Percentiles rank a stretch among this genome's conserved stretches.
Conservation (phyloP, 2,888 invertebrate species). For the Melikaiella ostensackeni region DNA sequence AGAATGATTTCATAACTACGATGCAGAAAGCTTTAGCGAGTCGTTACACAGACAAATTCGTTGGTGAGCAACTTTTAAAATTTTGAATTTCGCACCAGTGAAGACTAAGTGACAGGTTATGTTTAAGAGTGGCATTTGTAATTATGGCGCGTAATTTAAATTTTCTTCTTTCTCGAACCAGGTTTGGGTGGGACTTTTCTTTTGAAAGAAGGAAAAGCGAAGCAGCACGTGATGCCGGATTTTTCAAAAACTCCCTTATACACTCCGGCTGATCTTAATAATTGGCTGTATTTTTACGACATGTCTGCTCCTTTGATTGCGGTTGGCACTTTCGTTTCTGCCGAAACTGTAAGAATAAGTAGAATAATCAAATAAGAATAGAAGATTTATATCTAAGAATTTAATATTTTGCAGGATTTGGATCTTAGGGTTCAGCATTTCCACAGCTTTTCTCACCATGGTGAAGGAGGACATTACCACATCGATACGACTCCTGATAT, state of each 20-base stretch:
- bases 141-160: neutral
- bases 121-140: too few relatives aligned
- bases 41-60: slow-evolving; percentile 84
- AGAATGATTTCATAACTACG: slow-evolving; percentile 88
- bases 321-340: slow-evolving; percentile 91
- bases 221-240: slow-evolving; percentile 97
- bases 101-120: too few relatives aligned
- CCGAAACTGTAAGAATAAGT: slow-evolving; percentile 84
- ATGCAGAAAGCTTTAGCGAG: slow-evolving; percentile 85
- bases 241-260: slow-evolving; percentile 84
- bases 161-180: slow-evolving; percentile 63
- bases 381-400: slow-evolving; percentile 21
- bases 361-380: neutral
- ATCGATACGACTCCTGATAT: slow-evolving; percentile 92
- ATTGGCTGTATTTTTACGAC: slow-evolving; percentile 94
- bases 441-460: slow-evolving; percentile 91
- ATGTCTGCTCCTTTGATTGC: slow-evolving; percentile 94
- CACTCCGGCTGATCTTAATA: slow-evolving; percentile 81
- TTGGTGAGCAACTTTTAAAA: slow-evolving; percentile 79
- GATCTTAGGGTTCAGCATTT: slow-evolving; percentile 97
- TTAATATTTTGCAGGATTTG: slow-evolving; percentile 82
- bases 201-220: slow-evolving; percentile 88
- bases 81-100: too few relatives aligned
- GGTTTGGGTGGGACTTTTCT: slow-evolving; percentile 95
- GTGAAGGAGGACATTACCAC: slow-evolving; percentile 97